phyloP scores from a whole-genome alignment of 2,113 vertebrate species.

The Pyrgilauda ruficollis region DNA sequence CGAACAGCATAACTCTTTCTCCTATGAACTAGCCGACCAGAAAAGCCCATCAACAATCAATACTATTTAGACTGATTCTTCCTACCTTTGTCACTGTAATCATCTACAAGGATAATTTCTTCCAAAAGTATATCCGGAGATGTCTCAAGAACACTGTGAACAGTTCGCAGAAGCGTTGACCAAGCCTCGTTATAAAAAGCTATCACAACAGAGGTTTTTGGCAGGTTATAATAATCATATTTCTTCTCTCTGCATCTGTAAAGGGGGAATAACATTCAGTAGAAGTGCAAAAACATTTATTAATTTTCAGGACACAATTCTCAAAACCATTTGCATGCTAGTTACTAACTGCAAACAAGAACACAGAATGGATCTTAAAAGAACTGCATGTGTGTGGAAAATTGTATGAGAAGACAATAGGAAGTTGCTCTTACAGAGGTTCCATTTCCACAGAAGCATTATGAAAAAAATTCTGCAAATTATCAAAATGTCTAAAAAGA shows the following conservation, averaged over 20 bases:
- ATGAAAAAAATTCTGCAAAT: background rate
- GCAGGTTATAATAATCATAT: constrained; percentile 86
- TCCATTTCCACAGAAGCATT: background rate
- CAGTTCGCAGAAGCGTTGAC: constrained; percentile 93
- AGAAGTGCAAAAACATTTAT: background rate
- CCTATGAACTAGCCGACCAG: background rate
- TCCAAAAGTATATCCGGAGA: constrained; percentile 89
- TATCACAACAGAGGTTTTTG: constrained; percentile 90
- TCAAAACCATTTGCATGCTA: background rate
- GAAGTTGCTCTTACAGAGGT: background rate
- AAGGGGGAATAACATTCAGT: background rate
- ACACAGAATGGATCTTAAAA: background rate
- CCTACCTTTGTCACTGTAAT: constrained; percentile 94
- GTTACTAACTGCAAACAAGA: background rate
- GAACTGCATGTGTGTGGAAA: background rate
- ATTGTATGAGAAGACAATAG: background rate
- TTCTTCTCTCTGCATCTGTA: constrained; percentile 86
- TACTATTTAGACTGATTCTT: background rate
- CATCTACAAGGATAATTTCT: constrained; percentile 95
- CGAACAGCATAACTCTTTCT: background rate
- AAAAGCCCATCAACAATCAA: background rate
- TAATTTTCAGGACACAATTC: background rate
- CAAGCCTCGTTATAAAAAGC: constrained; percentile 98
- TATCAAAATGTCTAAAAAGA: background rate
- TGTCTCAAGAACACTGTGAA: constrained; percentile 96